phyloP scores from a whole-genome alignment of 2,888 invertebrate genomes.

The Apocheima hispidaria region DNA sequence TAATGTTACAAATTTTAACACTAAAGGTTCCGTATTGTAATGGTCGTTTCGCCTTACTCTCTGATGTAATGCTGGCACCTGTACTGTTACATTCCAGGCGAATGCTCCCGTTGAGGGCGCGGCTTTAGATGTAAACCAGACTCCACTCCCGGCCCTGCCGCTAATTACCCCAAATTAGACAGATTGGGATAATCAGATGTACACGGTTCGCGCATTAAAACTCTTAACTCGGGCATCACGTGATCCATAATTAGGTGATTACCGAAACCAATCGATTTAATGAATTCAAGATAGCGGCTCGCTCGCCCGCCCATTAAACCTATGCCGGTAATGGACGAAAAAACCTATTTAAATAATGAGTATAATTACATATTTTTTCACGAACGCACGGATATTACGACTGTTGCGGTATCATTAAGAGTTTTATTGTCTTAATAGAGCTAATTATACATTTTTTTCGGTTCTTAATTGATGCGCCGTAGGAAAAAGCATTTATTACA shows the following conservation, averaged over 20 bases:
- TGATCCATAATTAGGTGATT: constrained; percentile 83
- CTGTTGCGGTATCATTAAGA: constrained; percentile 85
- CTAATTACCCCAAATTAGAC: constrained; percentile 61
- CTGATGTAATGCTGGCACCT: too few relatives aligned
- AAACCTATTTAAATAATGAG: constrained; percentile 86
- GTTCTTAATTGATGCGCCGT: constrained; percentile 83
- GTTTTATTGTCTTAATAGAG: constrained; percentile 86
- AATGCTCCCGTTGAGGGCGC: too few relatives aligned
- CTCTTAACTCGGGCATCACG: constrained; percentile 78
- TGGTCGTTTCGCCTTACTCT: too few relatives aligned
- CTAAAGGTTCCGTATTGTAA: too few relatives aligned
- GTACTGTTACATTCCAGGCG: too few relatives aligned
- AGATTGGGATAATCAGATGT: constrained; percentile 77
- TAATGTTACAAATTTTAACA: too few relatives aligned
- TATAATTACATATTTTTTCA: constrained; percentile 85
- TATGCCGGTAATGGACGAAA: constrained; percentile 79
- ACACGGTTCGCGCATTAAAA: constrained; percentile 85
- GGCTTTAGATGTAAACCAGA: neutral
- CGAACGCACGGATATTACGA: constrained; percentile 82
- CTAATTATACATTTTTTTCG: constrained; percentile 86
- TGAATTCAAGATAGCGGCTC: constrained; percentile 82
- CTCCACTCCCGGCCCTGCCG: neutral
- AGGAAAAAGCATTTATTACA: constrained; percentile 83
- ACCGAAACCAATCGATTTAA: constrained; percentile 86
- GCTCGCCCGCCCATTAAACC: constrained; percentile 79